Conservation (phyloP, 2,113 vertebrate species). For the Pelobates fuscus region DNA sequence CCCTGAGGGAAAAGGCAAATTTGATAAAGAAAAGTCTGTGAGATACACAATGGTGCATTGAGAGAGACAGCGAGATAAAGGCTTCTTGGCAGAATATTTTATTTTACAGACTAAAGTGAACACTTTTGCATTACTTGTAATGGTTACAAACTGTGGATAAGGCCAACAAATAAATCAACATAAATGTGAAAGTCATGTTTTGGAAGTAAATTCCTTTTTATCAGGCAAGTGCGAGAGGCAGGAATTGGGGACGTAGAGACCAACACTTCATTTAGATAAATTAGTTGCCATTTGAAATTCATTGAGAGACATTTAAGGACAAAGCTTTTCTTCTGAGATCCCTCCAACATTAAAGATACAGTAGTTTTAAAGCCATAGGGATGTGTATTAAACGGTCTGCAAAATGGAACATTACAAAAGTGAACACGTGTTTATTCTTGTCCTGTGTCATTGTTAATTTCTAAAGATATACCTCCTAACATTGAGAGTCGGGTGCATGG, state of each 20-base stretch:
- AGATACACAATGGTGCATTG: background rate
- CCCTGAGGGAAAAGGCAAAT: background rate
- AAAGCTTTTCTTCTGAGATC: background rate
- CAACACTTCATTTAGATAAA: conserved; percentile 25
- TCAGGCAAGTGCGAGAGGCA: background rate
- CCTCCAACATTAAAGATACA: no score
- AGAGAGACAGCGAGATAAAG: conserved; percentile 18
- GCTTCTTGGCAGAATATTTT: background rate
- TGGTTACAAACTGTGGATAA: background rate
- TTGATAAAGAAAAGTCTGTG: background rate
- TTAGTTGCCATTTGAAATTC: conserved; percentile 2
- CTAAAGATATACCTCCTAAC: no score
- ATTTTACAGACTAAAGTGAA: background rate
- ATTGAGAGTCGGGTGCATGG: no score
- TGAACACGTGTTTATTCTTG: no score
- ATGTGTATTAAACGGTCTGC: no score
- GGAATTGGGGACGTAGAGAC: background rate
- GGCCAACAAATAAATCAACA: conserved; percentile 18
- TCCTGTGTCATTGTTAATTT: no score
- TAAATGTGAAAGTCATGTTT: background rate
- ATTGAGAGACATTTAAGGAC: conserved; percentile 33
- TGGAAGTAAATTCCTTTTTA: conserved; percentile 1
- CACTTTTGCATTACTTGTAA: background rate
- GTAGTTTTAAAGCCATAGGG: no score
- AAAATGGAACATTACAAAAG: no score